phyloP scores from a whole-genome alignment of 2,113 vertebrate species.

The Delphinus delphis region DNA sequence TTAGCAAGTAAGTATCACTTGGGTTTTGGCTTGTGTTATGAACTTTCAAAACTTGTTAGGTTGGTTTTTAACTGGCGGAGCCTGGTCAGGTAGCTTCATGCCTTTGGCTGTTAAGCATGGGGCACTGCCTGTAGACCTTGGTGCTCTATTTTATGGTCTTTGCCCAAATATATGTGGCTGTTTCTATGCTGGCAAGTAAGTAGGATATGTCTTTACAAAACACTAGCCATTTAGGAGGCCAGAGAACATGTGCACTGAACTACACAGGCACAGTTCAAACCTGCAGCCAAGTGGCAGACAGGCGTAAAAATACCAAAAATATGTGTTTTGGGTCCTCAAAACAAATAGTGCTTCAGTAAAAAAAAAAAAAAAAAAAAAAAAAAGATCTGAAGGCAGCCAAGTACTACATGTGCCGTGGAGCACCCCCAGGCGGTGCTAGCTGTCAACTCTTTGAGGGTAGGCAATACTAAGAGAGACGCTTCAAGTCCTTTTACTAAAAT shows the following conservation, averaged over 20 bases:
- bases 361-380: neutral
- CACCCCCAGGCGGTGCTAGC: too few relatives aligned
- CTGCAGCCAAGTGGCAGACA: neutral
- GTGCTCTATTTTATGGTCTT: neutral
- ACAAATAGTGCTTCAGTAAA: neutral
- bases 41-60: neutral
- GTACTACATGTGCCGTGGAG: neutral
- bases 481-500: neutral
- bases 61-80: neutral
- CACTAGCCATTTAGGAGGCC: neutral
- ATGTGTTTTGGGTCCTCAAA: neutral
- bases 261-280: neutral
- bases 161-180: neutral
- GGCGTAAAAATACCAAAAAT: neutral
- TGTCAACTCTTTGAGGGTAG: neutral
- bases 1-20: neutral
- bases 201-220: neutral
- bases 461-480: neutral
- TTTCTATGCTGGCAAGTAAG: neutral
- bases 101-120: neutral
- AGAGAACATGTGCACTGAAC: neutral
- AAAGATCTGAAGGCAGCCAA: neutral
- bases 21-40: neutral
- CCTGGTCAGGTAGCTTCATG: neutral
- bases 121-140: neutral